Conservation (phyloP, 2,113 vertebrate genomes). For the Bombycilla garrulus region DNA sequence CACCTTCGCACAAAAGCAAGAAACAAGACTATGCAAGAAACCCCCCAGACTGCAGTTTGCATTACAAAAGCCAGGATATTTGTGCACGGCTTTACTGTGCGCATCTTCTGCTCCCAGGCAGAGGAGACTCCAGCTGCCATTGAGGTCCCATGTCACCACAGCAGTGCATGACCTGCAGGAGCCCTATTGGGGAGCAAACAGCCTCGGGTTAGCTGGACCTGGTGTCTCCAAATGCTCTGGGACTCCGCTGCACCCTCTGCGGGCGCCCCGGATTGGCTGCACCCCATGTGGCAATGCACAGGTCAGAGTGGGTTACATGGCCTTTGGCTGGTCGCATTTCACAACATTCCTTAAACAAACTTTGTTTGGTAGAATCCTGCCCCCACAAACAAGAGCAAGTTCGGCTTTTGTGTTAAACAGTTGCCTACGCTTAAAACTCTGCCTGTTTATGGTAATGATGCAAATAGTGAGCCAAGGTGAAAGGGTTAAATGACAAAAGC, state of each 20-base stretch:
- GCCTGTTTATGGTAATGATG: background rate
- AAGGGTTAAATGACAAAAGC: background rate
- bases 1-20: background rate
- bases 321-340: background rate
- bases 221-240: background rate
- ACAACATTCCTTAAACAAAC: no score
- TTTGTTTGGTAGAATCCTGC: background rate
- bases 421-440: background rate
- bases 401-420: background rate
- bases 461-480: background rate
- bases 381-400: background rate
- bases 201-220: background rate
- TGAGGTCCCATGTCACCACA: background rate
- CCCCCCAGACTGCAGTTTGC: background rate
- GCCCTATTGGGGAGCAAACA: background rate
- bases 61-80: background rate
- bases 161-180: background rate
- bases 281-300: background rate
- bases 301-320: background rate
- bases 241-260: background rate
- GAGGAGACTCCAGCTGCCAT: background rate
- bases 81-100: background rate
- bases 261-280: accelerated
- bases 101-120: background rate
- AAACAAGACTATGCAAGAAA: background rate